These are phyloP conservation scores for Pluvianellus socialis DNA, from an alignment of 2,113 vertebrate species.

Conservation along the genomic window DNA sequence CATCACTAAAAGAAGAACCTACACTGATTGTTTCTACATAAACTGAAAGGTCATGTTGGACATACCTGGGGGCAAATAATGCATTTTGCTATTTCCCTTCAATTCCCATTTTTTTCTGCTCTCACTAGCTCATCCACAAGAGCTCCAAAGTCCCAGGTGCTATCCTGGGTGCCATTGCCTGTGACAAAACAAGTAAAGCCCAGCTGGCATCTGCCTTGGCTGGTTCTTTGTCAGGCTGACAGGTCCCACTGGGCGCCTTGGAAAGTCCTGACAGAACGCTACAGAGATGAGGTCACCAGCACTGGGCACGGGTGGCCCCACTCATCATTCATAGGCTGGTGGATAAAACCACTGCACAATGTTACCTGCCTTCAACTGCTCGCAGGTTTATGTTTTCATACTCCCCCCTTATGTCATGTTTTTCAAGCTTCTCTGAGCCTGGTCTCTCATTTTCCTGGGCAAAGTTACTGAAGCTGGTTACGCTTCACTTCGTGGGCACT, in stretches of 20 bases:
- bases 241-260: rapidly evolving
- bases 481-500: background rate
- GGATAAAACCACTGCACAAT: background rate
- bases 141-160: background rate
- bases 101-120: background rate
- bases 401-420: background rate
- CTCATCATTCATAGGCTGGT: background rate
- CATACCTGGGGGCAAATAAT: background rate
- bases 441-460: background rate
- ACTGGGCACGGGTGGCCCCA: too few relatives aligned
- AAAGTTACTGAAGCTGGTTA: background rate
- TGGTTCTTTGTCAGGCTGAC: background rate
- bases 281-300: background rate
- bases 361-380: too few relatives aligned
- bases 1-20: background rate
- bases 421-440: background rate
- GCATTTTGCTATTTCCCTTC: background rate
- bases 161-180: background rate
- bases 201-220: background rate
- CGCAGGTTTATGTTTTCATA: background rate
- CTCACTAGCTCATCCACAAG: background rate
- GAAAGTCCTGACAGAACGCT: background rate
- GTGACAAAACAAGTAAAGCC: background rate
- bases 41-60: background rate
- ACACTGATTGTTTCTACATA: background rate